Conservation (phyloP, 2,888 invertebrate species). For the Lasioglossum figueresi region DNA sequence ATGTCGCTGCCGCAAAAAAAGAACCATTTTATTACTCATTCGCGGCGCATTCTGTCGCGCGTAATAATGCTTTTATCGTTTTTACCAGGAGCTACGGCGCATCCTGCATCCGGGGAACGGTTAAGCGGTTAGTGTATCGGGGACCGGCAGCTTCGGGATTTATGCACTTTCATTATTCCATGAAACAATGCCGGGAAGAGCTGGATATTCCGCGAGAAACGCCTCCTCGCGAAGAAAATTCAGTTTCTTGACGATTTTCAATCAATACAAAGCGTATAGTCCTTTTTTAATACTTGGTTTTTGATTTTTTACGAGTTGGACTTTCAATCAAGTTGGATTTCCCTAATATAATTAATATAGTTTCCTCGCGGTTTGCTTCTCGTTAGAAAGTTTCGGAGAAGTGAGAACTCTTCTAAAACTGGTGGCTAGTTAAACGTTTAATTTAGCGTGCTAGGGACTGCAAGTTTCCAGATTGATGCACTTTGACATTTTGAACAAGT, state of each 20-base stretch:
- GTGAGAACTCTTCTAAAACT: neutral
- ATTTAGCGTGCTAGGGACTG: neutral
- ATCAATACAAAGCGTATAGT: neutral
- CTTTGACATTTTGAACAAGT: neutral
- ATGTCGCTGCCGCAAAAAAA: slow-evolving; percentile 5
- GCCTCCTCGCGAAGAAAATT: neutral
- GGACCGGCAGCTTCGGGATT: neutral
- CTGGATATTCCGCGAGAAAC: neutral
- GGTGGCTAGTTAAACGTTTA: neutral
- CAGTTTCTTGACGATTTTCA: neutral
- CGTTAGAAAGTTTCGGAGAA: too few species aligned
- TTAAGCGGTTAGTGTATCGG: neutral
- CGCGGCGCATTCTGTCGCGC: neutral
- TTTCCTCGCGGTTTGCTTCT: too few species aligned
- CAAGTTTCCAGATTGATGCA: neutral
- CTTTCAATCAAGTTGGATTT: too few species aligned
- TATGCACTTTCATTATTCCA: neutral
- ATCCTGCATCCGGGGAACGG: neutral
- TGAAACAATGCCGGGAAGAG: neutral
- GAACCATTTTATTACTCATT: slow-evolving; percentile 3
- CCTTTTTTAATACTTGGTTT: too few species aligned
- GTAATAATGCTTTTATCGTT: slow-evolving; percentile 10
- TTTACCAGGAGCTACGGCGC: neutral
- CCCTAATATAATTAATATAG: too few species aligned
- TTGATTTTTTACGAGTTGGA: too few species aligned